Evolutionary conservation across 1,140 invertebrate species (phyloP).

Genomic region (Panagrolaimus sp.): DNA sequence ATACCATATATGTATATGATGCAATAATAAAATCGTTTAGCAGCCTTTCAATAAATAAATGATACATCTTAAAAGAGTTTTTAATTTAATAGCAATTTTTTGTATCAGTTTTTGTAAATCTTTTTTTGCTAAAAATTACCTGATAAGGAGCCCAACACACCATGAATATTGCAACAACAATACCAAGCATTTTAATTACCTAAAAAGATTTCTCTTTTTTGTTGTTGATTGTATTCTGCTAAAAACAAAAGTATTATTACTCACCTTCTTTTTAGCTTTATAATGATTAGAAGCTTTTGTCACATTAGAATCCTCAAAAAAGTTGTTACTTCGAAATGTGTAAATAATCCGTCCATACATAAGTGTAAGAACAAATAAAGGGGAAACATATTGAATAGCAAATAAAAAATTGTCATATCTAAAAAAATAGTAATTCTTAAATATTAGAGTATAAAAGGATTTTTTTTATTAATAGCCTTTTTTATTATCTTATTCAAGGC

Average conservation of each 20-base stretch:
- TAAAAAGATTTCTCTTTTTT: not conserved
- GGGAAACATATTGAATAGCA: slow-evolving; percentile 24
- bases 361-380: slow-evolving; percentile 19
- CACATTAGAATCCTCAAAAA: slow-evolving; percentile 6
- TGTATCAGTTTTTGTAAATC: no score
- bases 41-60: slow-evolving; percentile 14
- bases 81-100: no score
- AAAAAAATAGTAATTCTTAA: not conserved
- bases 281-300: not conserved
- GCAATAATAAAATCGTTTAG: slow-evolving; percentile 9
- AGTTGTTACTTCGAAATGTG: slow-evolving; percentile 16
- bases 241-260: not conserved
- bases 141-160: slow-evolving; percentile 24
- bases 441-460: no score
- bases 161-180: slow-evolving; percentile 23
- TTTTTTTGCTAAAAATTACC: no score
- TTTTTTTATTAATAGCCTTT: no score
- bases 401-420: slow-evolving; percentile 27
- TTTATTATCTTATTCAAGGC: no score
- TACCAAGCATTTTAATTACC: slow-evolving; percentile 23
- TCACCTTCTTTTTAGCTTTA: slow-evolving; percentile 13
- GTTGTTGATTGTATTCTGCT: no score
- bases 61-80: no score
- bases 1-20: slow-evolving; percentile 19
- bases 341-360: slow-evolving; percentile 22